Base-by-base conservation (phyloP, 2,888 invertebrate species). In the Oxyteleia sp. region DNA sequence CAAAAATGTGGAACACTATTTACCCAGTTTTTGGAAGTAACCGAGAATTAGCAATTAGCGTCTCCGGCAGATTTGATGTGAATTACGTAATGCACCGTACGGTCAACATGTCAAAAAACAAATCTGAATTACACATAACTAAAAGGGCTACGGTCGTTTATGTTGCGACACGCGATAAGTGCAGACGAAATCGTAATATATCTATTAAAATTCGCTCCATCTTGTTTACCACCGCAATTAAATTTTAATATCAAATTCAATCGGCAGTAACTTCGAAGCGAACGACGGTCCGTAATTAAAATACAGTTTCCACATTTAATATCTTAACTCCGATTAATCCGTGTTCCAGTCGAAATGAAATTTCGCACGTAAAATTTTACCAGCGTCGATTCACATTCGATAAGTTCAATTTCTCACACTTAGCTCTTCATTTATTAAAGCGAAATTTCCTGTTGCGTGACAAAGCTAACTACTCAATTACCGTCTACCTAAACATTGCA, bases 381-480 rank as follows among this genome's bases (percentile, higher is more conserved):
- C 5, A 7, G 4, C 23, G 20, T 66, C 35, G 32, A 41, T 53
- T 41, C 53, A n/a, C 18, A 29, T 15, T 16, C 23, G 20, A 41
- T 66, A 41, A 53, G 66, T 66, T 5, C n/a, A n/a, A 53, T 66
- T 45, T 53, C 66, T 53, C 41, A 41, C 53, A 23, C 63, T 38
- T 18, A 61, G 35, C 35, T 47, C 45, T 69, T 69, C 35, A 45
- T 57, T 57, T 35, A 66, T 66, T 51, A 26, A 59, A 59, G 59
- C 8, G 59, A 59, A 59, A 35, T 49, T 23, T 59, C 45, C 35
- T 49, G 41, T 61, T 72, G 61, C 49, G 51, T 61, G 61, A 49
- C 38, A 72, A 59, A 72, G 51, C 57, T 51, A 59, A 72, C 51
- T 72, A 29, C 11, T 61, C 61, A 59, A 61, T 59, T 72, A 72